These are phyloP conservation scores for Maniola hyperantus DNA, from an alignment of 2,888 invertebrate genomes.

Conservation along the genomic window DNA sequence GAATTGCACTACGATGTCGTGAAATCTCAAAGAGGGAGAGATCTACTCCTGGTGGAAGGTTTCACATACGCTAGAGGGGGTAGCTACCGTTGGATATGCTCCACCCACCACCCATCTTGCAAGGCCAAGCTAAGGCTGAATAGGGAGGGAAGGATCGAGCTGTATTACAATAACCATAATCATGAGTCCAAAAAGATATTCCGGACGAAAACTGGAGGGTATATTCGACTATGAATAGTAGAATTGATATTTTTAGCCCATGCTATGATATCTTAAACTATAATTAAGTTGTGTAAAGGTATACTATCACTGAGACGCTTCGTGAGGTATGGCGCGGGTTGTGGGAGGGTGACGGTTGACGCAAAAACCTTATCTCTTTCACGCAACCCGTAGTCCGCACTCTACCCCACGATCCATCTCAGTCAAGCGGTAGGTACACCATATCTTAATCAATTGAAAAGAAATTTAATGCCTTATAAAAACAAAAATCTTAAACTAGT, in stretches of 20 bases:
- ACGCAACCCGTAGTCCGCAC: too few species aligned
- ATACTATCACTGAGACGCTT: too few species aligned
- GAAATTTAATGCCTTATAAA: slow-evolving; percentile 5
- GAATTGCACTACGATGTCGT: slow-evolving; percentile 43
- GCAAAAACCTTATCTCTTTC: too few species aligned
- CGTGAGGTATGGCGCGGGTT: too few species aligned
- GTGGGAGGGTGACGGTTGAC: too few species aligned
- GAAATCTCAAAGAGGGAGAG: slow-evolving; percentile 49
- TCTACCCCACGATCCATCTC: too few species aligned
- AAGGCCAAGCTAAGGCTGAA: slow-evolving; percentile 47
- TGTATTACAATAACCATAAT: slow-evolving; percentile 43
- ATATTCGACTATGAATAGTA: slow-evolving; percentile 12
- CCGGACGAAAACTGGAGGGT: slow-evolving; percentile 33
- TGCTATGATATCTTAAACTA: neutral
- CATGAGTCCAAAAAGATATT: slow-evolving; percentile 46
- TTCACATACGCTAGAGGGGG: slow-evolving; percentile 46
- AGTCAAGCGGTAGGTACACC: too few species aligned
- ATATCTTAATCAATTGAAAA: too few species aligned
- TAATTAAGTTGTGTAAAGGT: too few species aligned
- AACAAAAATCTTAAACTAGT: neutral
- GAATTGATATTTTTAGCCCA: neutral
- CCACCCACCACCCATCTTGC: slow-evolving; percentile 47
- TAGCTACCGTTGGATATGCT: slow-evolving; percentile 51
- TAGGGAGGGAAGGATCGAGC: slow-evolving; percentile 41
- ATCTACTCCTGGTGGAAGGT: slow-evolving; percentile 45